Evolutionary conservation across 2,888 invertebrate genomes (phyloP).

Genomic region (Trissoscelio sp.): DNA sequence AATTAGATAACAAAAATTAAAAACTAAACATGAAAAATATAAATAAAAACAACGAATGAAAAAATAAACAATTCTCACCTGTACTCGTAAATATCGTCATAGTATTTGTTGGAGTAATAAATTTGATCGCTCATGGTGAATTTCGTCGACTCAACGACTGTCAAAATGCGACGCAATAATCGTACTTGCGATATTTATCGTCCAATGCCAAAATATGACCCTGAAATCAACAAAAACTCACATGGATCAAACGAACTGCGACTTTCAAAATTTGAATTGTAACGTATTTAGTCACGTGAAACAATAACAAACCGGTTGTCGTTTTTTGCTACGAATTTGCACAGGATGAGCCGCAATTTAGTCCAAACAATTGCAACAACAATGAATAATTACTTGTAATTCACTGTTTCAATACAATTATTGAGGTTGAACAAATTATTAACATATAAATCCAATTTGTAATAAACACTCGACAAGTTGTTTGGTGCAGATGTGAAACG

Average conservation of each 20-base stretch:
- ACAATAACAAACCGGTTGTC: conserved; percentile 47
- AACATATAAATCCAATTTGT: no score
- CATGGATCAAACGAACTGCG: neutral
- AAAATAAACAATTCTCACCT: conserved; percentile 41
- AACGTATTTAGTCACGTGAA: conserved; percentile 59
- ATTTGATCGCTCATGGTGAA: conserved; percentile 53
- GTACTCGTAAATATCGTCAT: conserved; percentile 64
- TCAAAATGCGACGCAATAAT: neutral
- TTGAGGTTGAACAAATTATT: no score
- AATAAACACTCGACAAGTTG: no score
- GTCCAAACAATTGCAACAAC: no score
- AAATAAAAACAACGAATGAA: neutral
- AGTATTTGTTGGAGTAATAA: conserved; percentile 66
- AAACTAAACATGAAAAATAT: neutral
- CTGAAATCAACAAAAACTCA: conserved; percentile 13
- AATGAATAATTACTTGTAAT: no score
- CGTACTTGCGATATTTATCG: no score
- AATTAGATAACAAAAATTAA: neutral
- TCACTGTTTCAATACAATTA: no score
- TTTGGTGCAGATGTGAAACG: no score
- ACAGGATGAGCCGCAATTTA: no score
- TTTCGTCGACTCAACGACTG: no score
- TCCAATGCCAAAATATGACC: neutral
- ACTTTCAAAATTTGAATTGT: conserved; percentile 47
- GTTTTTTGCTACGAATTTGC: no score